Conservation (phyloP, 37 sponge, comb jelly and placozoan species). For the Agelas oroides region DNA sequence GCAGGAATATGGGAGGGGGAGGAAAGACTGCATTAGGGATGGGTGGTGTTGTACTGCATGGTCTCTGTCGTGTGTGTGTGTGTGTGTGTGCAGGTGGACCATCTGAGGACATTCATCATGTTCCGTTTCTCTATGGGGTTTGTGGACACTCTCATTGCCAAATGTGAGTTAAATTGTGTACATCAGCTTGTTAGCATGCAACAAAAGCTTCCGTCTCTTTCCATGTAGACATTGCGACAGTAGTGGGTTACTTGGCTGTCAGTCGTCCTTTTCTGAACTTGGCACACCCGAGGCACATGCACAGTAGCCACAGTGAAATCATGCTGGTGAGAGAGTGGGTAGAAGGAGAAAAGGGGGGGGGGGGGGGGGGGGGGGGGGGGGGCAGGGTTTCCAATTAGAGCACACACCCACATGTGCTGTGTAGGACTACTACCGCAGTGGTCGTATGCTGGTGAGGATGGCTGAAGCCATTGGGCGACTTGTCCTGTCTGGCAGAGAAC, state of each 20-base stretch:
- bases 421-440: constrained; percentile 87
- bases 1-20: too few relatives aligned
- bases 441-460: constrained; percentile 90
- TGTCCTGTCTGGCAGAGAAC: constrained; percentile 90
- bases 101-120: constrained; percentile 74
- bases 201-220: not conserved
- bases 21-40: too few relatives aligned
- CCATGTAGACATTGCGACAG: constrained; percentile 85
- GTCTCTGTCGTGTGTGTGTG: too few relatives aligned
- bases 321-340: constrained; percentile 74
- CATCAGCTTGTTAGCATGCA: not conserved
- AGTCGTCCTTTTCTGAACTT: constrained; percentile 87
- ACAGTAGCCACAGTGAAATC: constrained; percentile 71
- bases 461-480: constrained; percentile 95
- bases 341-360: not conserved
- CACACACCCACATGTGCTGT: too few relatives aligned
- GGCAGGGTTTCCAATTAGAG: too few relatives aligned
- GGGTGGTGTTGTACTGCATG: too few relatives aligned
- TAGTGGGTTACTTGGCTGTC: constrained; percentile 84
- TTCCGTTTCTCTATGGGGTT: constrained; percentile 90
- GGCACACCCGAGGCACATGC: constrained; percentile 50
- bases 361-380: not conserved
- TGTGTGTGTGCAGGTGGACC: constrained; percentile 58
- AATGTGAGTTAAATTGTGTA: constrained; percentile 69
- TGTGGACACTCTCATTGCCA: constrained; percentile 88